phyloP scores from a whole-genome alignment of 2,888 invertebrate genomes.

The Asteroscopus sphinx region DNA sequence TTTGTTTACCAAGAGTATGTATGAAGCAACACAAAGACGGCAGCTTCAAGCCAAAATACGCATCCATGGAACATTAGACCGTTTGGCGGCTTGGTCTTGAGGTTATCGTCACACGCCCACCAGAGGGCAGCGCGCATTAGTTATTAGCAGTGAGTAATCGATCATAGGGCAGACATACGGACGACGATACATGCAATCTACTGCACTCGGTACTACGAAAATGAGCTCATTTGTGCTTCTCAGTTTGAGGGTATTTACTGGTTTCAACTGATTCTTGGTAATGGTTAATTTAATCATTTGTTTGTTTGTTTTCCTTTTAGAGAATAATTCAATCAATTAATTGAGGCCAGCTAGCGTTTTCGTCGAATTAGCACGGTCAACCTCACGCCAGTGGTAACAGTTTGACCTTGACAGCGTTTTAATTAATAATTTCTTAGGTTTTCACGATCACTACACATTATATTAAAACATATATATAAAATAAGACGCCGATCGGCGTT shows the following conservation, averaged over 20 bases:
- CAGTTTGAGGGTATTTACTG: constrained; percentile 14
- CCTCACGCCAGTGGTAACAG: too few species aligned
- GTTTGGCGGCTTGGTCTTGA: constrained; percentile 76
- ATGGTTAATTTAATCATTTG: constrained; percentile 4
- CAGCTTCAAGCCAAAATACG: constrained; percentile 46
- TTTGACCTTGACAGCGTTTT: too few species aligned
- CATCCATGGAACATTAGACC: constrained; percentile 66
- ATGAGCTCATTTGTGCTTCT: constrained; percentile 25
- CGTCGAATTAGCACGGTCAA: not conserved
- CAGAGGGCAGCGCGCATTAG: constrained; percentile 56
- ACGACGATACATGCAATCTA: constrained; percentile 50
- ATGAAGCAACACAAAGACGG: constrained; percentile 49
- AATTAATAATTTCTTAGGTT: too few species aligned
- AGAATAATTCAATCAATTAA: too few species aligned
- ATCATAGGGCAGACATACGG: constrained; percentile 68
- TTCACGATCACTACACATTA: too few species aligned
- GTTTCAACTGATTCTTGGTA: constrained; percentile 7
- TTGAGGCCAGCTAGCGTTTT: too few species aligned
- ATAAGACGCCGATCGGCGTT: too few species aligned
- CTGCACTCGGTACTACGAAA: constrained; percentile 40
- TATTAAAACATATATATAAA: too few species aligned
- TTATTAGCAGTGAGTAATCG: constrained; percentile 68
- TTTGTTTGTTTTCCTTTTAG: constrained; percentile 4
- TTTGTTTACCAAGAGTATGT: constrained; percentile 58
- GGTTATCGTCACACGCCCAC: constrained; percentile 79